Base-by-base conservation (phyloP, 2,888 invertebrate genomes). In the Priocnemis perturbator region DNA sequence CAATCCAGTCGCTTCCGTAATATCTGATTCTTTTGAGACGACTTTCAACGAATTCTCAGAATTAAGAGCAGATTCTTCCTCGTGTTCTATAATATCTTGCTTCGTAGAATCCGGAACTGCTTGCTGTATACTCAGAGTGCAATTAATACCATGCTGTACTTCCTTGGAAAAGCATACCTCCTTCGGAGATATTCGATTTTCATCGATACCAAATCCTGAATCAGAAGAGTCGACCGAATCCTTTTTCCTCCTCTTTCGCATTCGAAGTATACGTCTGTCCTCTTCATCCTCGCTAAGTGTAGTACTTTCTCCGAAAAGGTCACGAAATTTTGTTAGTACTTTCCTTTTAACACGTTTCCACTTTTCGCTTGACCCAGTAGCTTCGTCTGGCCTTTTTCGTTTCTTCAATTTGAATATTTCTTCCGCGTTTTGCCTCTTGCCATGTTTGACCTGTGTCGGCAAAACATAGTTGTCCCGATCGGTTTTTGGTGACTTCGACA, bases 211-310 rank as follows among this genome's bases (percentile, higher is more conserved):
- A 0, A 57, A 37, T 14, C 56, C 69, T 17, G 69, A 74, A 61
- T 74, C 64, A 9, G 58, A 66, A 14, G 66, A 68, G 21, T 73
- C 55, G 2, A 65, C 21, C 9, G 65, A 73, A 47, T 65, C 20
- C 1, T 64, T 64, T n/a, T 69, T 58, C 2, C 55, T 63, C 21
- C 53, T 64, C n/a, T 19, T 67, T 60, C 21, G n/a, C 17, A 48
- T 55, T 20, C 48, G n/a, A 17, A 69, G 30, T 2, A 72, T 45
- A 45, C 21, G n/a, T 30, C 56, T 17, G 45, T 75, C 71, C 19
- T 76, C 63, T 15, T 76, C 76, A 37, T 72, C 72, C 45, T 76
- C 76, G 17, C 76, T 74, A 3, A 61, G 0, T 9, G 53, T 61
- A 2, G n/a, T 1, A 45, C 20, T 50, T 5, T 66, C 44, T 0